Percentiles rank a stretch among this genome's conserved stretches.
Evolutionary conservation across 2,888 invertebrate genomes (phyloP).

Genomic region (Auanema freiburgensis): DNA sequence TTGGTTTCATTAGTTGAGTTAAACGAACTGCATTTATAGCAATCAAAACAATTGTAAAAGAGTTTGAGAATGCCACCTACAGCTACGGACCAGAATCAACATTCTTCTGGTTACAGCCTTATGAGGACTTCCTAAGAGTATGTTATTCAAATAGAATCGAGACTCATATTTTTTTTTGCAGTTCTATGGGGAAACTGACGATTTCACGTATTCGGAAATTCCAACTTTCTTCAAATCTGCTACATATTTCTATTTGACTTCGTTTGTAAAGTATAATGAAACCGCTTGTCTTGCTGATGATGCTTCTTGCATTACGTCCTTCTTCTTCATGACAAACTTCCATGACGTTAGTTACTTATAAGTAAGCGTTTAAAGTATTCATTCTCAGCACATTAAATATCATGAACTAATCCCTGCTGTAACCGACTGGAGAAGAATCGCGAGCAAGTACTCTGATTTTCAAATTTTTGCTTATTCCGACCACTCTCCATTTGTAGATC

Average conservation of each 20-base stretch:
- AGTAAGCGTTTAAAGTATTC: neutral
- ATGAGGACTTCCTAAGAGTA: constrained; percentile 47
- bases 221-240: constrained; percentile 57
- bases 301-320: constrained; percentile 49
- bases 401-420: constrained; percentile 58
- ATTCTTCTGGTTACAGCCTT: constrained; percentile 56
- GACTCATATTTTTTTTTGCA: too few relatives aligned
- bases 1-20: neutral
- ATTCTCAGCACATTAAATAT: constrained; percentile 46
- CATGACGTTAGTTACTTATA: constrained; percentile 38
- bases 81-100: constrained; percentile 56
- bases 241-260: constrained; percentile 54
- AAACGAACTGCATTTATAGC: constrained; percentile 23
- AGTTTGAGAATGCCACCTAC: constrained; percentile 53
- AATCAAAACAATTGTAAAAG: constrained; percentile 49
- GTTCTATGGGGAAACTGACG: constrained; percentile 47
- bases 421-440: constrained; percentile 51
- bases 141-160: too few relatives aligned
- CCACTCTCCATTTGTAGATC: constrained; percentile 58
- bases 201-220: constrained; percentile 54
- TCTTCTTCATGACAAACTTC: constrained; percentile 61
- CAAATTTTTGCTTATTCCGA: constrained; percentile 52
- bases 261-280: constrained; percentile 60
- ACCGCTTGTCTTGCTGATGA: constrained; percentile 44
- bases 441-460: constrained; percentile 46